These are phyloP conservation scores for Bombus vancouverensis DNA, from an alignment of 1,140 invertebrate genomes.

Conservation along the genomic window DNA sequence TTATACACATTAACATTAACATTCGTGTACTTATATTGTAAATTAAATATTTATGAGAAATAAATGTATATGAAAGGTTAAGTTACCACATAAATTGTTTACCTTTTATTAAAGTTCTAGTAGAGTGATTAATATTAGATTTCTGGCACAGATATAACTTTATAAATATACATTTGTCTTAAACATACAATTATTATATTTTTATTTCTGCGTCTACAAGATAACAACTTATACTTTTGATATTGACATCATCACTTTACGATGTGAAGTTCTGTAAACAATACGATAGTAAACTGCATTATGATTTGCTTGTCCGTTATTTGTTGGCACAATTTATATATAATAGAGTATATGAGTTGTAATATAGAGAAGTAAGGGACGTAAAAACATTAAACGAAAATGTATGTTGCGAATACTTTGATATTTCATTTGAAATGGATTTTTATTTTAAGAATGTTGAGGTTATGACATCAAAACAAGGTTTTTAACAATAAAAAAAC, in stretches of 20 bases:
- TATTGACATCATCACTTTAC: constrained; percentile 19
- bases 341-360: neutral
- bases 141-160: neutral
- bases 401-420: constrained; percentile 30
- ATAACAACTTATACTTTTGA: neutral
- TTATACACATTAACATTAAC: neutral
- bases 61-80: constrained; percentile 18
- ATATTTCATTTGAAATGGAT: constrained; percentile 26
- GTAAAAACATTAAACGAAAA: constrained; percentile 33
- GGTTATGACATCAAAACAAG: constrained; percentile 56
- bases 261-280: constrained; percentile 41
- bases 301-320: constrained; percentile 37
- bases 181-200: neutral
- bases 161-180: neutral
- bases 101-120: neutral
- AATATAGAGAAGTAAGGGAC: constrained; percentile 31
- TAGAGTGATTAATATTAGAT: too few species aligned
- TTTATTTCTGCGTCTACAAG: neutral
- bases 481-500: constrained; percentile 35
- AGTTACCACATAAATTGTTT: constrained; percentile 18
- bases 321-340: constrained; percentile 4
- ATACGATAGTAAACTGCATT: constrained; percentile 34
- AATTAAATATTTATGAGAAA: constrained; percentile 8
- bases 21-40: neutral
- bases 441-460: constrained; percentile 49